phyloP scores from a whole-genome alignment of 1,140 invertebrate species.

The Pantala flavescens region DNA sequence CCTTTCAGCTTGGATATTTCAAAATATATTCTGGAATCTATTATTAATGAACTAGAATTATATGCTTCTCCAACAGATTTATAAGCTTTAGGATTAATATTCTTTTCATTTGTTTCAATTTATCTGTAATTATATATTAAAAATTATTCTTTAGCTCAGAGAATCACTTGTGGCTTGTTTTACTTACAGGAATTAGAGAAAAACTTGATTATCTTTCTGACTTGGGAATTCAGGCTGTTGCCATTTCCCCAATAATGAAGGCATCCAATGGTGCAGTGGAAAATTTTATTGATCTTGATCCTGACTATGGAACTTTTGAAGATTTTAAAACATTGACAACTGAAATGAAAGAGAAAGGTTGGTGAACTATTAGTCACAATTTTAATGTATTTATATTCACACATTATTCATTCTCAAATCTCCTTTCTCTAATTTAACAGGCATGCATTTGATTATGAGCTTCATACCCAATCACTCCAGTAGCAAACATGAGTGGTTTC shows the following conservation, averaged over 20 bases:
- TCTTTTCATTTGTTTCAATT: too few species aligned
- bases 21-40: too few species aligned
- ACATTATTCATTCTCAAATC: constrained; percentile 18
- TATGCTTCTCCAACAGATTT: too few species aligned
- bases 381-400: neutral
- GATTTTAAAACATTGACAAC: constrained; percentile 35
- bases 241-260: constrained; percentile 42
- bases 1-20: too few species aligned
- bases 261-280: constrained; percentile 36
- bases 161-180: too few species aligned
- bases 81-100: too few species aligned
- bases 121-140: too few species aligned
- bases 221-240: constrained; percentile 41
- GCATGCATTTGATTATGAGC: constrained; percentile 41
- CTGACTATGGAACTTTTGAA: constrained; percentile 36
- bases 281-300: constrained; percentile 38
- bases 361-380: constrained; percentile 15
- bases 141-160: too few species aligned
- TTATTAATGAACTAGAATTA: too few species aligned
- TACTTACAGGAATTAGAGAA: constrained; percentile 31
- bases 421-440: constrained; percentile 25
- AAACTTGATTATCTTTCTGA: constrained; percentile 38
- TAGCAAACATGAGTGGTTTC: constrained; percentile 42
- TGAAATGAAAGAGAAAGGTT: constrained; percentile 23
- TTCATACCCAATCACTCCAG: constrained; percentile 46